Evolutionary conservation across 1,140 invertebrate species (phyloP), one percentile per base, ranked within the genome.

Genomic region (Asobara japonica): DNA sequence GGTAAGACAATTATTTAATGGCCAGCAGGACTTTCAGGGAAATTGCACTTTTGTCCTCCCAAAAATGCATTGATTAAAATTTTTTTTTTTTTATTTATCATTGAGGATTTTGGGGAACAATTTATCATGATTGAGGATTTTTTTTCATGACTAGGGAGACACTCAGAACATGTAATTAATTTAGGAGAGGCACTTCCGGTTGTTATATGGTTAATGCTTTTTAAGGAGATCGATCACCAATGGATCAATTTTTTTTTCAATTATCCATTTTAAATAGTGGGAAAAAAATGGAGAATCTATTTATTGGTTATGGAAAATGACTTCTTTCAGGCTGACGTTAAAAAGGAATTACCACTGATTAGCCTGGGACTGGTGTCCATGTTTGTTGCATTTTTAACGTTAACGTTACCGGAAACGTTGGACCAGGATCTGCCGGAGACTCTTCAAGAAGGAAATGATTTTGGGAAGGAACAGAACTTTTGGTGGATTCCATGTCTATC

Each of bases 341-440:
- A 91, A 0, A 85, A 89, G 10, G 85, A 90, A 0, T 84, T 96
- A 0, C 94, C 94, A 0, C 86, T 96, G 0, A 79, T 94, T 0
- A 90, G 93, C 27, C 87, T 97, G 36, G 95, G 95, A 0, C 78
- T 88, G 0, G 77, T 96, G 20, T 92, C 94, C 0, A 88, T 96
- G 3, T 1, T 90, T 0, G 94, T 92, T 1, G 95, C 94, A 0
- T 75, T 92, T 2, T 79, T 96, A 7, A 91, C 92, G 8, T 87
- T 96, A 0, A 90, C 93, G 31, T 86, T 97, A 11, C 94, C 95
- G 0, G 95, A 97, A 88, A 96, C 95, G 0, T 87, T 95, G 76
- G 90, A 94, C 75, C 91, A 94, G 60, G 94, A 95, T 69, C 88
- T 96, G 71, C 95, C 95, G 0, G 93, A 95, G 80, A 94, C 94